Conservation (phyloP, 1,140 invertebrate genomes). For the Megalopta genalis region DNA sequence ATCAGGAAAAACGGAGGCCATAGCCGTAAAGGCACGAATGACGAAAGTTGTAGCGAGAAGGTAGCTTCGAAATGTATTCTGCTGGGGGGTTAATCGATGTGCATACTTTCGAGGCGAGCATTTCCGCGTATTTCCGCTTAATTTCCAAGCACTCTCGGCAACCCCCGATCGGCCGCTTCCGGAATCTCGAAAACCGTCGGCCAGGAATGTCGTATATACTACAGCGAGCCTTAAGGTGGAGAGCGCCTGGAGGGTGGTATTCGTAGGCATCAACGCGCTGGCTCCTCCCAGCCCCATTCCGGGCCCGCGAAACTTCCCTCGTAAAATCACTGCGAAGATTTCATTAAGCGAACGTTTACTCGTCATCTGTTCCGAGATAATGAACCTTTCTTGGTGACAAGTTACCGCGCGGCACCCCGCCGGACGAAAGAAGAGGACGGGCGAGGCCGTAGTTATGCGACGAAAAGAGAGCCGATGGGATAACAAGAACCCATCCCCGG, state of each 20-base stretch:
- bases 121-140: constrained; percentile 42
- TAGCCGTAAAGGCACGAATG: too few relatives aligned
- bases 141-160: constrained; percentile 37
- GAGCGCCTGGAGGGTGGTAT: constrained; percentile 9
- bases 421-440: constrained; percentile 4
- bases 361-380: constrained; percentile 66
- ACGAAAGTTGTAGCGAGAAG: too few relatives aligned
- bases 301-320: constrained; percentile 64
- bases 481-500: constrained; percentile 42
- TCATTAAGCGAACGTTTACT: constrained; percentile 68
- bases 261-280: constrained; percentile 17
- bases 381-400: constrained; percentile 58
- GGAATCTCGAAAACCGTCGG: constrained; percentile 49
- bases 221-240: constrained; percentile 2
- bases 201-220: constrained; percentile 44
- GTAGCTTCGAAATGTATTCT: too few relatives aligned
- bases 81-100: constrained; percentile 1
- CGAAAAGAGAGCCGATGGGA: constrained; percentile 35
- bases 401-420: constrained; percentile 36
- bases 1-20: too few relatives aligned
- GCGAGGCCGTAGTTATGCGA: background rate
- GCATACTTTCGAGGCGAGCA: constrained; percentile 13
- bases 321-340: constrained; percentile 71
- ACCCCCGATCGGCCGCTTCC: constrained; percentile 33
- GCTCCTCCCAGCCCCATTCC: constrained; percentile 31